A percentile compares a stretch with the other conserved stretches of the same genome.
These are phyloP conservation scores for Hirtodrosophila duncani DNA, from an alignment of 2,888 invertebrate genomes.

Conservation along the genomic window DNA sequence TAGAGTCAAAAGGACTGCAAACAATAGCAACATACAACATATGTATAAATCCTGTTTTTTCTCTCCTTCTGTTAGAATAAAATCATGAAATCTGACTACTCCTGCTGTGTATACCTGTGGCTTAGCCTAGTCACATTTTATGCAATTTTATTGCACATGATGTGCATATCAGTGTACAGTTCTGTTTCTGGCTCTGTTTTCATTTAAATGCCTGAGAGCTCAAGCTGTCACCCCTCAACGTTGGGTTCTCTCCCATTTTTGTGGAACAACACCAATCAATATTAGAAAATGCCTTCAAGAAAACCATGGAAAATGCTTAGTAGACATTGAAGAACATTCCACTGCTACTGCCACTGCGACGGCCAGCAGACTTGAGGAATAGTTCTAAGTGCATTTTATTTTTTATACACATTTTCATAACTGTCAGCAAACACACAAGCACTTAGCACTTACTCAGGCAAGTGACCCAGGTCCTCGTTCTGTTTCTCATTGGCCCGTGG, in stretches of 20 bases:
- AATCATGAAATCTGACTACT: slow-evolving; percentile 12
- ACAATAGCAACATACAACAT: no score
- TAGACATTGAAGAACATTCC: slow-evolving; percentile 32
- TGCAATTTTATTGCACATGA: not conserved
- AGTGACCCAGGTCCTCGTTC: slow-evolving; percentile 13
- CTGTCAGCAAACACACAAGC: slow-evolving; percentile 15
- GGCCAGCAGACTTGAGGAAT: slow-evolving; percentile 29
- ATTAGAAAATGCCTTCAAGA: slow-evolving; percentile 11
- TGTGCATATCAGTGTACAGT: slow-evolving; percentile 17
- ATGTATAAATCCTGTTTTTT: no score
- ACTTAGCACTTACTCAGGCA: slow-evolving; percentile 8
- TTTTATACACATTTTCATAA: slow-evolving; percentile 1
- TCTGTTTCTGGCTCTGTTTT: slow-evolving; percentile 24
- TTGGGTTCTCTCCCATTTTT: slow-evolving; percentile 12
- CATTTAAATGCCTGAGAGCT: slow-evolving; percentile 13
- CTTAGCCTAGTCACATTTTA: not conserved
- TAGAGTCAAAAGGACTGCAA: no score
- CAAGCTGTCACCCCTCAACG: no score
- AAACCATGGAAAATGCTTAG: slow-evolving; percentile 17
- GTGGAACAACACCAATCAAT: slow-evolving; percentile 26
- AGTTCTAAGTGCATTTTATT: slow-evolving; percentile 34
- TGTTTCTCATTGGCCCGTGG: not conserved
- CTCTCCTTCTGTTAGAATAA: not conserved
- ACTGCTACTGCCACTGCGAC: slow-evolving; percentile 37
- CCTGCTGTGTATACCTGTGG: not conserved